These are phyloP conservation scores for Marmota flaviventris DNA, from an alignment of 2,113 vertebrate genomes.

Conservation along the genomic window DNA sequence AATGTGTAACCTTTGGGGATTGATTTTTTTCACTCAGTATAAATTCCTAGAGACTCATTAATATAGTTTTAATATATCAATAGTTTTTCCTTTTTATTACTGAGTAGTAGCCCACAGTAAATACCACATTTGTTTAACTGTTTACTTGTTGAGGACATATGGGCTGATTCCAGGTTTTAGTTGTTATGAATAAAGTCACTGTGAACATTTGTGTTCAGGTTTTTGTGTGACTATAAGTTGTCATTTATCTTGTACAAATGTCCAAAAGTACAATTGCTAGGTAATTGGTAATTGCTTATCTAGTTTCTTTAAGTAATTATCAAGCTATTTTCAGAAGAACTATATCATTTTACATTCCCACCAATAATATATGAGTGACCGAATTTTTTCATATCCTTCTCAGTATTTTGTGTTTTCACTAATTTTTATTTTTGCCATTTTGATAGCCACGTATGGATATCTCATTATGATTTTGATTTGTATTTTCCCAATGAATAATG, in stretches of 20 bases:
- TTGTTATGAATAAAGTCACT: slow-evolving; percentile 9
- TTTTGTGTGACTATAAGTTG: neutral
- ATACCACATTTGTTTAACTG: neutral
- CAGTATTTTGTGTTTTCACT: neutral
- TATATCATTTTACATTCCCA: neutral
- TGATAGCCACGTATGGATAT: neutral
- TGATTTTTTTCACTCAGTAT: neutral
- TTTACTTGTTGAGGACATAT: neutral
- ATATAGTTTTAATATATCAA: neutral
- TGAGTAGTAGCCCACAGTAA: neutral
- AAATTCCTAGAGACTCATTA: slow-evolving; percentile 22
- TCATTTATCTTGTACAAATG: neutral
- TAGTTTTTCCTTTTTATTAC: slow-evolving; percentile 19
- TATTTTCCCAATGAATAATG: neutral
- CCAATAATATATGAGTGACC: neutral
- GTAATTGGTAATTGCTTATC: neutral
- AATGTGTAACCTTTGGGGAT: neutral
- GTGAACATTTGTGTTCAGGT: neutral
- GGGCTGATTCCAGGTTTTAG: neutral
- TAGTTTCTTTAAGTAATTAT: neutral
- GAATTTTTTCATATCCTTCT: neutral
- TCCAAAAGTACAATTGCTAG: neutral
- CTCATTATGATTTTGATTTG: slow-evolving; percentile 37
- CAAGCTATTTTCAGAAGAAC: neutral
- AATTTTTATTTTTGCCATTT: slow-evolving; percentile 18